These are phyloP conservation scores for Ploceus nigricollis DNA, from an alignment of 2,113 vertebrate genomes.

Conservation along the genomic window DNA sequence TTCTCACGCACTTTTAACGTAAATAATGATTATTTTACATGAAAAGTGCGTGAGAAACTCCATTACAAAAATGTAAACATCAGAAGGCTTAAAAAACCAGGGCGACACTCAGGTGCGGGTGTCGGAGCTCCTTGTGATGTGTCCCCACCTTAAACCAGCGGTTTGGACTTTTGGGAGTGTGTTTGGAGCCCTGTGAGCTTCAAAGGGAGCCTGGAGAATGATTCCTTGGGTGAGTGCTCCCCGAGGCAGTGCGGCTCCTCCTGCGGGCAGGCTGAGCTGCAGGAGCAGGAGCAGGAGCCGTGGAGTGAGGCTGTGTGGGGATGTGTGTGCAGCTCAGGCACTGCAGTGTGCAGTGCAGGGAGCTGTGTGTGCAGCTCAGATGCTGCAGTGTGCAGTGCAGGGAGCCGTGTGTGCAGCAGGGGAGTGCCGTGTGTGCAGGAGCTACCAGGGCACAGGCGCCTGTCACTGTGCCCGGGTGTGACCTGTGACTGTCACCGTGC, in stretches of 20 bases:
- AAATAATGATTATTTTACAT: no score
- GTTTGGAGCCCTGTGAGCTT: neutral
- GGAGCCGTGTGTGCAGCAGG: no score
- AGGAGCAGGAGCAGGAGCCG: neutral
- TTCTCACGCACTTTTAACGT: no score
- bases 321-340: neutral
- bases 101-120: fast-evolving
- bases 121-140: neutral
- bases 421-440: no score
- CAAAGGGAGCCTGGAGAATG: neutral
- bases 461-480: no score
- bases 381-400: no score
- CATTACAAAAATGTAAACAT: no score
- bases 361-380: neutral
- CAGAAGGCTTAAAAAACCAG: no score
- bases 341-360: fast-evolving
- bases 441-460: no score
- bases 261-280: neutral
- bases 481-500: no score
- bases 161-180: neutral
- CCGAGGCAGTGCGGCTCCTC: neutral
- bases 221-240: neutral
- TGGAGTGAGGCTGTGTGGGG: neutral
- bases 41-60: no score
- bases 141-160: neutral